Conservation (phyloP, 2,113 vertebrate genomes). For the Smithornis capensis region DNA sequence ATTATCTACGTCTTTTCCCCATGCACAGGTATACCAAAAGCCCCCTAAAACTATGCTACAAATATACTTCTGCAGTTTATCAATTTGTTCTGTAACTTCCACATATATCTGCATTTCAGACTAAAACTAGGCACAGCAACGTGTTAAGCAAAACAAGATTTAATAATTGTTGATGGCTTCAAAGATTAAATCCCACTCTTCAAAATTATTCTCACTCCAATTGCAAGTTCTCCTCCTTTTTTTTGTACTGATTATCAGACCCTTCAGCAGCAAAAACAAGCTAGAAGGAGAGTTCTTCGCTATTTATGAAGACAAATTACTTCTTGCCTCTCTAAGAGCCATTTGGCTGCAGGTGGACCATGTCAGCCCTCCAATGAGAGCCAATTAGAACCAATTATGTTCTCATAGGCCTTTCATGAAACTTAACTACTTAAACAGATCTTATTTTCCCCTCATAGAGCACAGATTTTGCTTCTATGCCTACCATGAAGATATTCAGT, state of each 20-base stretch:
- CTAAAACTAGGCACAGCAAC: neutral
- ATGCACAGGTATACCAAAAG: neutral
- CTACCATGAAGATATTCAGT: neutral
- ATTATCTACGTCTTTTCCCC: neutral
- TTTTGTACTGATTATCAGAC: neutral
- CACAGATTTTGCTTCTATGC: neutral
- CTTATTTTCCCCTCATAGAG: neutral
- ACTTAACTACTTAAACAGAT: neutral
- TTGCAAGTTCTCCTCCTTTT: neutral
- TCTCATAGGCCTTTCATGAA: neutral
- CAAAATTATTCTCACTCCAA: neutral
- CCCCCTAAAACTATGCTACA: neutral
- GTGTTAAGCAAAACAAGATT: neutral
- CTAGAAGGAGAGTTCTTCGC: neutral
- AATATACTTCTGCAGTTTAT: neutral
- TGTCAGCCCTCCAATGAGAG: neutral
- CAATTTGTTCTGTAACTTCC: neutral
- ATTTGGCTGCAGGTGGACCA: neutral
- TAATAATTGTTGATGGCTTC: neutral
- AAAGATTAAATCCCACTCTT: neutral
- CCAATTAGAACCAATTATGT: slow-evolving; percentile 20
- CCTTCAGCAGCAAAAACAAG: neutral
- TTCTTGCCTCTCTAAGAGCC: neutral
- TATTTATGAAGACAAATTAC: neutral
- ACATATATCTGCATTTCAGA: neutral